These are phyloP conservation scores for Poecilia picta DNA, from an alignment of 2,797 vertebrate genomes.

Conservation along the genomic window DNA sequence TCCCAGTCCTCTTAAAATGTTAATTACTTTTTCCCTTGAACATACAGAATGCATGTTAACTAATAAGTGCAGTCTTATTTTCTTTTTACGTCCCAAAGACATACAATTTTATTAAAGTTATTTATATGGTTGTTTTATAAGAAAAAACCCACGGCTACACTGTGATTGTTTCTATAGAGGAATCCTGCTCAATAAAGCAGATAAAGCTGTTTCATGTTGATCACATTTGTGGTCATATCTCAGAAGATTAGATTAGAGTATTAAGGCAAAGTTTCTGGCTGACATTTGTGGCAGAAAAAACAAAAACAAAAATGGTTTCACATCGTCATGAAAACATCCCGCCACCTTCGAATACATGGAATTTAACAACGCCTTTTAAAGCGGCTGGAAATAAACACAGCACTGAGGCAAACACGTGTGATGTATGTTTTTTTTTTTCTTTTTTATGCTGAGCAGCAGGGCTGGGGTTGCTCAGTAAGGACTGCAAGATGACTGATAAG, in stretches of 20 bases:
- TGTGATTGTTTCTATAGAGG: constrained; percentile 21
- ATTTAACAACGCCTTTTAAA: constrained; percentile 2
- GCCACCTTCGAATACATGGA: background rate
- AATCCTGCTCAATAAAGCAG: constrained; percentile 6
- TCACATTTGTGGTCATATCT: constrained; percentile 5
- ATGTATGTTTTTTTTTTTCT: constrained; percentile 8
- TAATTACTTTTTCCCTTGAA: background rate
- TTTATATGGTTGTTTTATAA: background rate
- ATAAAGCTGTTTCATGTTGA: constrained; percentile 11
- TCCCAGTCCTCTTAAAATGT: background rate
- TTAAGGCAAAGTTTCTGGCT: background rate
- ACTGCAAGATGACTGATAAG: constrained; percentile 73
- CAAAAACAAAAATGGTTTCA: background rate
- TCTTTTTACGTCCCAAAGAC: background rate
- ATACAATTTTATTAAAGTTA: background rate
- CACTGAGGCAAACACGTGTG: background rate
- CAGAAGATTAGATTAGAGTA: constrained; percentile 15
- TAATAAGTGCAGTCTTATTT: background rate
- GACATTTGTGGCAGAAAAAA: background rate
- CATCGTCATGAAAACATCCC: background rate
- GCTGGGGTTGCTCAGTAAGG: constrained; percentile 48
- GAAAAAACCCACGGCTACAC: background rate
- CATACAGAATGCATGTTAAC: background rate
- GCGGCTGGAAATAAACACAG: background rate
- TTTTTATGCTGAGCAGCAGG: constrained; percentile 44